Base-by-base conservation (phyloP, 2,113 vertebrate species). In the Macroglossus sobrinus region DNA sequence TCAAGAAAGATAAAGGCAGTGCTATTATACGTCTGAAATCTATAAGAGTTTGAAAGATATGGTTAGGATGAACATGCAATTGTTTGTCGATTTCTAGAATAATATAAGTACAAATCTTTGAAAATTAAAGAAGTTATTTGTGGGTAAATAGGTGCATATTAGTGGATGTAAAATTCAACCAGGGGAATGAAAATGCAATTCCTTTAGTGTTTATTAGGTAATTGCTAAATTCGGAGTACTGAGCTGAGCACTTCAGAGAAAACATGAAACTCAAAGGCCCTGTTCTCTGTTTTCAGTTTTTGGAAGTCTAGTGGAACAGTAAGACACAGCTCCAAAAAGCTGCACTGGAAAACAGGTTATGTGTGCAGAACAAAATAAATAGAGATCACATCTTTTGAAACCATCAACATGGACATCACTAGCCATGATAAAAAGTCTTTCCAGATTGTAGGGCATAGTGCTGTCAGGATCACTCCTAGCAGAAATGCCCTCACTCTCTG, bases 71-170 rank as follows among this genome's bases (percentile, higher is more conserved):
- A 84, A 68, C 7, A 26, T 30, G 55, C 18, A 89, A 9, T 80
- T 35, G 57, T 63, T 68, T 43, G 16, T 63, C 12, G 50, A 33
- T 47, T 61, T 94, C 79, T 96, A 14, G 50, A 90, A 68, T 68
- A 57, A 74, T 61, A 50, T 81, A 82, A 57, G 50, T 63, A 30
- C 14, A 72, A 71, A 69, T 3, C 26, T 66, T 78, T 63, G 85
- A 81, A 92, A 59, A 55, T 84, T 26, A n/a, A 92, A 71, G 85
- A 84, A 47, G 38, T 66, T 80, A 15, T 57, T 86, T 86, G 82
- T 55, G 14, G 24, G 79, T 88, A 88, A 33, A 61, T 5, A 75
- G 47, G 12, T 53, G 21, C 28, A 43, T 40, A 5, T 43, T 61
- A 12, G 28, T 61, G 16, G 15, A 45, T 55, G 57, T 21, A 84